Percentiles rank a stretch among this genome's conserved stretches.
These are phyloP conservation scores for Sinocyclocheilus grahami DNA, from an alignment of 2,113 vertebrate genomes.

Conservation along the genomic window DNA sequence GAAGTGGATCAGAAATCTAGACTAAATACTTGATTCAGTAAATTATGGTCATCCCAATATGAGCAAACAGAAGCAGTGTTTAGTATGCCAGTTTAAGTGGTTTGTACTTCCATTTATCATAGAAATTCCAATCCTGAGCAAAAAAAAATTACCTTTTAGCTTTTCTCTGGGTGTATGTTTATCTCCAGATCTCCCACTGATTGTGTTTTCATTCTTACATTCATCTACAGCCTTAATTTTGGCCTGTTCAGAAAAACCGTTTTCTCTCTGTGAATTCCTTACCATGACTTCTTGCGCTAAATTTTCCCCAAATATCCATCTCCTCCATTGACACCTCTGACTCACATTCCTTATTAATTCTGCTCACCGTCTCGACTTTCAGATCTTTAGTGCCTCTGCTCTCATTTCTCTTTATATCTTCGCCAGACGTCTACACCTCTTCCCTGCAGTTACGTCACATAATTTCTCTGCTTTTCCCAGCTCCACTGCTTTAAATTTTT, in stretches of 20 bases:
- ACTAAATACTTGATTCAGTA: background rate
- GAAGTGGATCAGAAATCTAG: background rate
- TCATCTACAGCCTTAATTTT: background rate
- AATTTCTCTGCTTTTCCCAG: background rate
- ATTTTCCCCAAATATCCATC: background rate
- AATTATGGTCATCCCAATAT: background rate
- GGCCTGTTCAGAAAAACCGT: background rate
- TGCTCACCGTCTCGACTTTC: background rate
- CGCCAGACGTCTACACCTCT: conserved; percentile 6
- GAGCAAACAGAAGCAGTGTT: background rate
- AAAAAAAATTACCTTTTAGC: background rate
- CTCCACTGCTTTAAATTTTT: background rate
- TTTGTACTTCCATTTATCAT: background rate
- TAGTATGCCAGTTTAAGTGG: background rate
- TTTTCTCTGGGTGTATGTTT: background rate
- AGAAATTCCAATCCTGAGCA: background rate
- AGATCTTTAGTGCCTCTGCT: background rate
- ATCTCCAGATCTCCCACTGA: background rate
- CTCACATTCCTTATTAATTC: conserved; percentile 14
- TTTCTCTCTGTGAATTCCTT: background rate
- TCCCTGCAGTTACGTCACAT: background rate
- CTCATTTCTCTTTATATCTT: background rate
- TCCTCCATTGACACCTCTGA: background rate
- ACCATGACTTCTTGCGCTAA: background rate
- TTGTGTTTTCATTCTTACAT: background rate